A percentile compares a stretch with the other conserved stretches of the same genome.
Evolutionary conservation across 2,113 vertebrate species (phyloP).

Genomic region (Semicossyphus pulcher): DNA sequence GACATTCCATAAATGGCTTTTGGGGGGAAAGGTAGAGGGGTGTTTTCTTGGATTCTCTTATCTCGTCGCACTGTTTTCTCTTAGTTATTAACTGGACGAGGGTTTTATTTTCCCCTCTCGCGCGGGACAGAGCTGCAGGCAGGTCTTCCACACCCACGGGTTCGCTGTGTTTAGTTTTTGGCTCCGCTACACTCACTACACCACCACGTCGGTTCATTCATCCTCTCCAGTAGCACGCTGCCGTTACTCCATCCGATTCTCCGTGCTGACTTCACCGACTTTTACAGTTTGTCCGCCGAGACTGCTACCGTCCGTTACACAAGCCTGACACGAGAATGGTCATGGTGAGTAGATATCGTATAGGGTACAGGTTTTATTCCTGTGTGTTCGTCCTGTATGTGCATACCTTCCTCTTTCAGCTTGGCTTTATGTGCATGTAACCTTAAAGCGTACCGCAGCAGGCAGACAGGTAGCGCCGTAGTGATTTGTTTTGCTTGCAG

Average conservation of each 20-base stretch:
- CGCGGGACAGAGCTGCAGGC: slow-evolving; percentile 6
- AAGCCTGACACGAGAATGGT: slow-evolving; percentile 93
- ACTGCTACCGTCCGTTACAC: slow-evolving; percentile 51
- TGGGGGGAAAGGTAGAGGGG: slow-evolving; percentile 82
- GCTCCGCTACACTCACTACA: slow-evolving; percentile 24
- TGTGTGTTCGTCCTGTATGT: neutral
- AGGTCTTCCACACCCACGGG: slow-evolving; percentile 13
- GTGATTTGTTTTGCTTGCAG: neutral
- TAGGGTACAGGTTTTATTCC: neutral
- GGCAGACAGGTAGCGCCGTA: slow-evolving; percentile 10
- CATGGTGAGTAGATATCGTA: slow-evolving; percentile 92
- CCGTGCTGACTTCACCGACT: slow-evolving; percentile 37
- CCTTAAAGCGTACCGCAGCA: slow-evolving; percentile 7
- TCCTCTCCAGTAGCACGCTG: slow-evolving; percentile 40
- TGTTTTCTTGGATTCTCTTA: slow-evolving; percentile 57
- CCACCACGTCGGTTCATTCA: slow-evolving; percentile 42
- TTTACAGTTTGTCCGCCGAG: slow-evolving; percentile 23
- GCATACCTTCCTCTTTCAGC: neutral
- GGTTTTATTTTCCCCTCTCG: slow-evolving; percentile 11
- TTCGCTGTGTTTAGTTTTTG: slow-evolving; percentile 19
- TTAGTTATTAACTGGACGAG: slow-evolving; percentile 26
- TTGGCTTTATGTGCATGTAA: neutral
- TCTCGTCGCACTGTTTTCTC: slow-evolving; percentile 74
- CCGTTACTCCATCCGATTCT: slow-evolving; percentile 34
- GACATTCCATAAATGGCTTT: slow-evolving; percentile 88